Evolutionary conservation across 2,113 vertebrate species (phyloP), one percentile per base, ranked within the genome.

Genomic region (Rhinopithecus roxellana): DNA sequence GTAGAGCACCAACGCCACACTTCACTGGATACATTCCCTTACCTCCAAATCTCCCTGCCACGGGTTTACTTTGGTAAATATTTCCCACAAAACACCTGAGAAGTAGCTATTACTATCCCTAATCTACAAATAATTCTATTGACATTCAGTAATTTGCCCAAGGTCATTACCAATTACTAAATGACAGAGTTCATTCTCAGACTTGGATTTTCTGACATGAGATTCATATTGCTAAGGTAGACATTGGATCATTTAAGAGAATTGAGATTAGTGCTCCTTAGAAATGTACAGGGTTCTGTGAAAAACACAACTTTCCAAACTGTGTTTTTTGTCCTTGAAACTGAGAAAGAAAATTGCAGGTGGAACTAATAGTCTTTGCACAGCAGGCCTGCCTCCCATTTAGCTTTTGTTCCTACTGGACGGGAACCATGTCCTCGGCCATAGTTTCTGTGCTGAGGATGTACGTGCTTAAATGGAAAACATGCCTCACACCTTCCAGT

Each of bases 321-420:
- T 96, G 72, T 72, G 52, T 64, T 75, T 93, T 89, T 92, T 96
- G 97, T 82, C 97, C 96, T 98, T 97, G 96, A 97, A 96, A 95
- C 86, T 70, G 45, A 93, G 87, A 90, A 95, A 95, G 96, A 82
- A 98, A 95, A 96, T 75, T 96, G 80, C 74, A 95, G 88, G 92
- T 97, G 92, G 93, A 97, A 96, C 92, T 82, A 97, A 97, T 85
- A 74, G 93, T 90, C 80, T 95, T 79, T 91, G 93, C 81, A 94
- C 85, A 38, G 80, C 69, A 64, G 64, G 75, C 38, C 82, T 92
- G 93, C 94, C 93, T 92, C 32, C 94, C 55, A 20, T 90, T 94
- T 96, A 64, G 83, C 40, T 84, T 61, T 30, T 1, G 1, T 89
- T 89, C 96, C 90, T 95, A 61, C 93, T 88, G 90, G 79, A 83